phyloP scores from a whole-genome alignment of 2,888 invertebrate species.

The Seira ritae region DNA sequence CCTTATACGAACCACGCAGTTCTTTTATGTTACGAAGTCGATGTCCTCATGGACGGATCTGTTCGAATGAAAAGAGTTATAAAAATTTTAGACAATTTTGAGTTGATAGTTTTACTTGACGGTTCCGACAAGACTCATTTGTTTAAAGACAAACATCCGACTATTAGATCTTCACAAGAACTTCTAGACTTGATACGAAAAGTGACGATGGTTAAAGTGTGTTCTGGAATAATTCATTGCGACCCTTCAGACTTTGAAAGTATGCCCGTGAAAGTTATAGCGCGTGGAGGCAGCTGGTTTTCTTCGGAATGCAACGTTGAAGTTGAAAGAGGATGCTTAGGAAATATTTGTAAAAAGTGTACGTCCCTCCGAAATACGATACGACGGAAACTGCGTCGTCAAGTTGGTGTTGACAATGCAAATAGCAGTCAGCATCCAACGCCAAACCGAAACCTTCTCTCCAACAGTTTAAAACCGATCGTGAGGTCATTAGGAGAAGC shows the following conservation, averaged over 20 bases:
- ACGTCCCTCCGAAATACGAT: constrained; percentile 38
- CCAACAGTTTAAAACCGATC: constrained; percentile 34
- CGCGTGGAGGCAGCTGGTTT: constrained; percentile 38
- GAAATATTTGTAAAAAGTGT: constrained; percentile 44
- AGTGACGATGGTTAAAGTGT: constrained; percentile 47
- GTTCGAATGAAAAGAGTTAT: constrained; percentile 40
- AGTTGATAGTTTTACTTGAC: constrained; percentile 35
- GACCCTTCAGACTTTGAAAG: constrained; percentile 36
- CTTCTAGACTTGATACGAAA: constrained; percentile 36
- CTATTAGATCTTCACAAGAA: constrained; percentile 12
- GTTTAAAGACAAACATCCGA: constrained; percentile 37
- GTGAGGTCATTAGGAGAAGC: constrained; percentile 40
- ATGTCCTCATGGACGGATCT: constrained; percentile 38
- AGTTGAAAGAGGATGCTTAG: constrained; percentile 38
- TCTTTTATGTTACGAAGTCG: constrained; percentile 36
- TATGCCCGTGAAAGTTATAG: constrained; percentile 20
- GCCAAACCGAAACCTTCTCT: neutral
- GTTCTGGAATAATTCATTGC: constrained; percentile 31
- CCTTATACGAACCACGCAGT: constrained; percentile 26
- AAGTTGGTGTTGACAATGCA: constrained; percentile 14
- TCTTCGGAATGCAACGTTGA: constrained; percentile 44
- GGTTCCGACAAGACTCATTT: constrained; percentile 34
- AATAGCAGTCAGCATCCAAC: neutral
- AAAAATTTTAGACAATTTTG: constrained; percentile 42
- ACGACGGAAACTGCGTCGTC: constrained; percentile 25